Evolutionary conservation across 2,888 invertebrate species (phyloP).

Genomic region (Morpho achilles): DNA sequence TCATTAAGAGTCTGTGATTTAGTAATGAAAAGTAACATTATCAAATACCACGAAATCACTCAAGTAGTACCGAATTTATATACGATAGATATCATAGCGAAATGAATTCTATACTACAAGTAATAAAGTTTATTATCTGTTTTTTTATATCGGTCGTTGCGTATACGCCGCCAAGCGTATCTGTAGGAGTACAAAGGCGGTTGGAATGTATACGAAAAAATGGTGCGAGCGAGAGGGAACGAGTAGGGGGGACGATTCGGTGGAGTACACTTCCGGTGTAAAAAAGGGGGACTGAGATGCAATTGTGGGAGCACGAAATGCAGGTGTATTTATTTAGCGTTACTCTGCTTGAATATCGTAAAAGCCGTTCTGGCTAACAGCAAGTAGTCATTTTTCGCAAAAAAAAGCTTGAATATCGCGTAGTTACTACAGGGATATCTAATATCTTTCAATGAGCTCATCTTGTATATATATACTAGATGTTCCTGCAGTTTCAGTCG

Average conservation of each 20-base stretch:
- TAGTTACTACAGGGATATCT: no score
- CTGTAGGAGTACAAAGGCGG: slow-evolving; percentile 67
- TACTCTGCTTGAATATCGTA: no score
- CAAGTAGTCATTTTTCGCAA: no score
- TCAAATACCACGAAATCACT: slow-evolving; percentile 29
- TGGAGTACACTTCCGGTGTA: slow-evolving; percentile 48
- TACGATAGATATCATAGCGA: slow-evolving; percentile 5
- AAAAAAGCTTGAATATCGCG: no score
- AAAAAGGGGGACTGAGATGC: slow-evolving; percentile 33
- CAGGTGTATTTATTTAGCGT: slow-evolving; percentile 21
- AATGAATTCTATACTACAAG: slow-evolving; percentile 21
- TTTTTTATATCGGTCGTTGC: slow-evolving; percentile 24
- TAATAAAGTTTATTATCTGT: slow-evolving; percentile 36
- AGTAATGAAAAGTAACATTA: slow-evolving; percentile 8
- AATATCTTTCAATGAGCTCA: no score
- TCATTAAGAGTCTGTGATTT: no score
- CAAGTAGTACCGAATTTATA: slow-evolving; percentile 13
- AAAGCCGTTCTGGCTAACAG: no score
- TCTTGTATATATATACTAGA: no score
- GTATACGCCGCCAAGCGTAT: slow-evolving; percentile 48
- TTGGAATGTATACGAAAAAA: slow-evolving; percentile 65
- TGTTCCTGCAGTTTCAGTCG: no score
- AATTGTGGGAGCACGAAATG: slow-evolving; percentile 15
- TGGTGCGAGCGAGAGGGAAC: slow-evolving; percentile 37
- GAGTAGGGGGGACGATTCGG: slow-evolving; percentile 14